Percentiles rank a stretch among this genome's conserved stretches.
These are phyloP conservation scores for Aphis craccivora DNA, from an alignment of 1,140 invertebrate genomes.

Conservation along the genomic window DNA sequence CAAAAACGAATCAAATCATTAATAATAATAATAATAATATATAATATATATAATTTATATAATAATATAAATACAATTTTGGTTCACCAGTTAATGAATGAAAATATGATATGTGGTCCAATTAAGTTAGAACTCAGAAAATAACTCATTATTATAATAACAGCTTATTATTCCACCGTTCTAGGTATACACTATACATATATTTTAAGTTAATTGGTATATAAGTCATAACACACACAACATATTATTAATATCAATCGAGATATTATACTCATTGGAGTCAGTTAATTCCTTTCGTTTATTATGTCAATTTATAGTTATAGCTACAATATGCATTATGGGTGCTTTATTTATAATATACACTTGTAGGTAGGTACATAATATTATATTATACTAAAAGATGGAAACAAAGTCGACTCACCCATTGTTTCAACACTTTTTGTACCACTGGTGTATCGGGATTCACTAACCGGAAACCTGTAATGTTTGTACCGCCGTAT, in stretches of 20 bases:
- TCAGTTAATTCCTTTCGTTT: not conserved
- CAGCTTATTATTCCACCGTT: not conserved
- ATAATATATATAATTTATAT: too few relatives aligned
- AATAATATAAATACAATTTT: not conserved
- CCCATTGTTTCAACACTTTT: conserved; percentile 81
- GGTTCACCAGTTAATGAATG: not conserved
- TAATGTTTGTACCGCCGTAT: conserved; percentile 92
- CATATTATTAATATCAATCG: not conserved
- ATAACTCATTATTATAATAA: not conserved
- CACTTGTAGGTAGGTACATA: too few relatives aligned
- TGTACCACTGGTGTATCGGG: conserved; percentile 75
- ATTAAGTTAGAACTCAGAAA: not conserved
- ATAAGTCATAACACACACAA: not conserved
- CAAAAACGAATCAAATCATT: not conserved
- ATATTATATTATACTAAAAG: too few relatives aligned
- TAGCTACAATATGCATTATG: not conserved
- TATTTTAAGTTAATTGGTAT: not conserved
- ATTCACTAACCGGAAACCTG: conserved; percentile 84
- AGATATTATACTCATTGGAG: not conserved
- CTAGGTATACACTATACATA: not conserved
- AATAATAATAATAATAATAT: too few relatives aligned
- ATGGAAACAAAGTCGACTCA: conserved; percentile 62
- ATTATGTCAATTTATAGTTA: not conserved
- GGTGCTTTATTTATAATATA: not conserved
- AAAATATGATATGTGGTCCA: not conserved